Conservation (phyloP, 2,113 vertebrate species). For the Chaetorhynchus papuensis region DNA sequence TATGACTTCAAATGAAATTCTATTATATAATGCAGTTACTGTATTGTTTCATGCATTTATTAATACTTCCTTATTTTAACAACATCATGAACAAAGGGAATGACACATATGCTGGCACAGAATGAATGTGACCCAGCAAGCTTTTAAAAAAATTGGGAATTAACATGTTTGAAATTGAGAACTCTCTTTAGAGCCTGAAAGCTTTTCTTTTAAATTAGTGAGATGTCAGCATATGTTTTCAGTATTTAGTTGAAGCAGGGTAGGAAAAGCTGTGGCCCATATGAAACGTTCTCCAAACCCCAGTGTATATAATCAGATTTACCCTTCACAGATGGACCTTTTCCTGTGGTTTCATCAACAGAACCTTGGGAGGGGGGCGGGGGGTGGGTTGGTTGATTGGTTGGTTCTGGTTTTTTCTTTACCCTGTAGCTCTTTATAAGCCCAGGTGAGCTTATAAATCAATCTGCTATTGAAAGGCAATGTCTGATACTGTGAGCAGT, state of each 20-base stretch:
- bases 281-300: neutral
- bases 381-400: neutral
- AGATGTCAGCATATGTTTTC: neutral
- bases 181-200: neutral
- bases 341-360: neutral
- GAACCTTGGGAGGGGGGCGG: accelerated
- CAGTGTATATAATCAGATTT: neutral
- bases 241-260: neutral
- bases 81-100: neutral
- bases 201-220: neutral
- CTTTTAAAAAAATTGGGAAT: neutral
- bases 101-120: neutral
- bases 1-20: neutral
- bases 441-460: neutral
- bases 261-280: neutral
- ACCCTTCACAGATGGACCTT: neutral
- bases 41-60: neutral
- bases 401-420: neutral
- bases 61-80: neutral
- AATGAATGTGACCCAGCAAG: neutral
- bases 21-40: neutral
- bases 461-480: neutral
- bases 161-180: neutral
- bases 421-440: neutral
- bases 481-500: neutral